phyloP scores from a whole-genome alignment of 2,797 vertebrate genomes.

The Pempheris klunzingeri region DNA sequence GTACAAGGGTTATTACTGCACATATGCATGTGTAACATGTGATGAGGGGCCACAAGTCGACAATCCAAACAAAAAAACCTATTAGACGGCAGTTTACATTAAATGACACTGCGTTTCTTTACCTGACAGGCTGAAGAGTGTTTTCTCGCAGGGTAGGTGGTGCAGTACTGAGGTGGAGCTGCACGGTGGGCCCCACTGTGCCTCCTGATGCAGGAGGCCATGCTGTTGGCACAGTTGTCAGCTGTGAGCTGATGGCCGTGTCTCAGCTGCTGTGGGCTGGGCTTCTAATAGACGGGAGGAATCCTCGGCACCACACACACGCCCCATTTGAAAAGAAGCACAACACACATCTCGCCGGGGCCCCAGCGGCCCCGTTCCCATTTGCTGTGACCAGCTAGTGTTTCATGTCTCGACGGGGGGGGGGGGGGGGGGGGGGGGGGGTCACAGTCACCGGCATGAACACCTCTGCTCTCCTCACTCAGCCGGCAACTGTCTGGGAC shows the following conservation, averaged over 20 bases:
- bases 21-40: neutral
- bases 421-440: neutral
- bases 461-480: slow-evolving; percentile 71
- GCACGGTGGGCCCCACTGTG: slow-evolving; percentile 34
- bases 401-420: slow-evolving; percentile 72
- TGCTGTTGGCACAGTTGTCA: slow-evolving; percentile 88
- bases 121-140: neutral
- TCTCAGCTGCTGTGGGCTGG: slow-evolving; percentile 91
- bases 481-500: slow-evolving; percentile 49
- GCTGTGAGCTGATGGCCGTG: slow-evolving; percentile 78
- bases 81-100: neutral
- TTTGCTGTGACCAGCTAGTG: slow-evolving; percentile 76
- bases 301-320: slow-evolving; percentile 71
- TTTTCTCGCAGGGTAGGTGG: slow-evolving; percentile 37
- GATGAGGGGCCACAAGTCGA: neutral
- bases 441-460: slow-evolving; percentile 53
- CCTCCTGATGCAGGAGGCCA: slow-evolving; percentile 51
- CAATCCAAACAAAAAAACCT: slow-evolving; percentile 16
- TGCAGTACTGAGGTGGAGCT: slow-evolving; percentile 53
- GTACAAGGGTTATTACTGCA: too few species aligned
- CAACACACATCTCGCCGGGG: slow-evolving; percentile 51
- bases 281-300: slow-evolving; percentile 72
- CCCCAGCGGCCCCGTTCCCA: slow-evolving; percentile 67
- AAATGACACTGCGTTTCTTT: neutral
- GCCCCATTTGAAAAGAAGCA: slow-evolving; percentile 30